Evolutionary conservation across 1,140 invertebrate species (phyloP).

Genomic region (Galleria mellonella): DNA sequence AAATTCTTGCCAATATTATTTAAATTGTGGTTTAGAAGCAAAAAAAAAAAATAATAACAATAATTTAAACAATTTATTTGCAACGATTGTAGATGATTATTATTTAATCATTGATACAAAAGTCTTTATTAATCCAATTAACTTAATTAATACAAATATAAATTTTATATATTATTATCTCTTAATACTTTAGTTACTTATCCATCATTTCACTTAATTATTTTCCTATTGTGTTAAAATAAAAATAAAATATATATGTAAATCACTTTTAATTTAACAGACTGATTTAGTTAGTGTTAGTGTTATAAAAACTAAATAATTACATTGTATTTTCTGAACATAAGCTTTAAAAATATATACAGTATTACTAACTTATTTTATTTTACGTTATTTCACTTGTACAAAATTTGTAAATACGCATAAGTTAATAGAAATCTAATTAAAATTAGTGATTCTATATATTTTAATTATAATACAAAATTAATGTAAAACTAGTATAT

Average conservation of each 20-base stretch:
- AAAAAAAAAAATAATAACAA: no score
- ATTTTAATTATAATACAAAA: slow-evolving; percentile 1
- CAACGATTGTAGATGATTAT: no score
- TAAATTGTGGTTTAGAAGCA: no score
- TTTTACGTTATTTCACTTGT: slow-evolving; percentile 38
- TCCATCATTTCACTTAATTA: background rate
- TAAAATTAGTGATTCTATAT: slow-evolving; percentile 3
- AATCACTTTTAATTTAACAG: slow-evolving; percentile 8
- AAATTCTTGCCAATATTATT: background rate
- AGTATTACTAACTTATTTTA: slow-evolving; percentile 70
- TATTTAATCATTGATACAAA: no score
- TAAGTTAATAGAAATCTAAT: slow-evolving; percentile 34
- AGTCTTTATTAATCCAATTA: no score
- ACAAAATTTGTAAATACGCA: slow-evolving; percentile 59
- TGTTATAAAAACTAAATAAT: background rate
- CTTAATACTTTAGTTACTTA: background rate
- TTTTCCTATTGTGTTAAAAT: no score
- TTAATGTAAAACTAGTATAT: no score
- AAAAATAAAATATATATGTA: no score
- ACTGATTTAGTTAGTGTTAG: slow-evolving; percentile 29
- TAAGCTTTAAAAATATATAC: slow-evolving; percentile 71
- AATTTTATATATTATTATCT: no score
- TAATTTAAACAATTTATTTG: no score
- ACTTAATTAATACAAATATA: no score
- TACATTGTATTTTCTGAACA: slow-evolving; percentile 30